Base-by-base conservation (phyloP, 2,888 invertebrate species). In the Ommatoiulus sabulosus region DNA sequence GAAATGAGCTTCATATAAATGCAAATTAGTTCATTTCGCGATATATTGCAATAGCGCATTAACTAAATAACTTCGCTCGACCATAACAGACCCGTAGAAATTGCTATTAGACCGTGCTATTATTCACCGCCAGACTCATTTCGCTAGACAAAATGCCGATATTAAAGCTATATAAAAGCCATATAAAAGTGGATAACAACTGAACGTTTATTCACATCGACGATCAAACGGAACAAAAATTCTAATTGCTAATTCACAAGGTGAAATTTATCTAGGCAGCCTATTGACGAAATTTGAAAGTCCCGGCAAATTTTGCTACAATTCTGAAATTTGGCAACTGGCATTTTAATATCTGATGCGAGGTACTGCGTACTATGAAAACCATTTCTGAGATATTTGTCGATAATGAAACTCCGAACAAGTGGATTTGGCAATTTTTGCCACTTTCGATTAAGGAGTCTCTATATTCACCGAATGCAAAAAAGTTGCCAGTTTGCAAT, bases 11-110 rank as follows among this genome's bases (percentile, higher is more conserved):
- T 72, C 72, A 72, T 20, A n/a, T 6, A 72, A 72, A 72, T 72
- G 72, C 20, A 72, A 72, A 72, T 72, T 72, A 72, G 72, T 24
- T 72, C 72, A 72, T 72, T 72, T 72, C 24, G 72, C n/a, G 20
- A 20, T 72, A 72, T 6, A 20, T 8, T 24, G 72, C 72, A 72
- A 72, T 20, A 24, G 72, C 24, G 72, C 72, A 72, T 72, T 6
- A 72, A 24, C 72, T 72, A 72, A 72, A 72, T 72, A 72, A 20
- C 72, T 72, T 72, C 72, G 10, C 20, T 72, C 20, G 72, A 24
- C 20, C 72, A 24, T 72, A 72, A 72, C 20, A 72, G 72, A 24
- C 72, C 72, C 24, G n/a, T 20, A 24, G 72, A 72, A 72, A 72
- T 24, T 24, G 72, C 72, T 72, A 20, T 20, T 72, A 72, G 24